Evolutionary conservation across 2,797 vertebrate species (phyloP), one percentile per base, ranked within the genome.

Genomic region (Dermochelys coriacea): DNA sequence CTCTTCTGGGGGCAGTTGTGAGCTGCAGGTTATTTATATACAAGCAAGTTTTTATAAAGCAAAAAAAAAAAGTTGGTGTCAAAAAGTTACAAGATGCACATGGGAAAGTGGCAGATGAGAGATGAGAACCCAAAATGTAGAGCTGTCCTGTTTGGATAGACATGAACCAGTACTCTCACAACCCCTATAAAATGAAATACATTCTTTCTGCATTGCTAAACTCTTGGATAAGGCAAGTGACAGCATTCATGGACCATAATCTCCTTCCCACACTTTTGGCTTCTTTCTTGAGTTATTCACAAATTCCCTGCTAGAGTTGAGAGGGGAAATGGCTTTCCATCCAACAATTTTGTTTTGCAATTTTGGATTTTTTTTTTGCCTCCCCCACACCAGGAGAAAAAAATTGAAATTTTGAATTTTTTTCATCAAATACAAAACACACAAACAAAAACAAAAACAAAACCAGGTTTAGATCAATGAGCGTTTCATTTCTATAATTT

Each of bases 1-100:
- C 0, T 41, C 75, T 34, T 4, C 45, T 52, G 52, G 1, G 9
- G 16, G 2, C 3, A 74, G 59, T 50, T 15, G 51, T 23, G 0
- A 1, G 1, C 71, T 91, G 1, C 0, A 54, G 12, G 2, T 5
- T 57, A 78, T 54, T 37, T 85, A 49, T 21, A 50, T 49, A 11
- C 0, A 88, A 1, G 4, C 27, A 81, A 45, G 68, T 4, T 34
- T 75, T 85, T 1, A 74, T 82, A 61, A 1, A 1, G 34, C 34
- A 2, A 34, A 8, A 34, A 34, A 23, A n/a, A 23, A 74, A 21
- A 25, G 4, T 5, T 3, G 6, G 74, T 85, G 45, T 2, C 61
- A 86, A n/a, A 6, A 41, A 4, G 59, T 61, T 90, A 64, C 19
- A 83, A 74, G 68, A 3, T 0, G 12, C 16, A 41, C 19, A 45